These are phyloP conservation scores for Setipinna tenuifilis DNA, from an alignment of 2,797 vertebrate species.

Conservation along the genomic window DNA sequence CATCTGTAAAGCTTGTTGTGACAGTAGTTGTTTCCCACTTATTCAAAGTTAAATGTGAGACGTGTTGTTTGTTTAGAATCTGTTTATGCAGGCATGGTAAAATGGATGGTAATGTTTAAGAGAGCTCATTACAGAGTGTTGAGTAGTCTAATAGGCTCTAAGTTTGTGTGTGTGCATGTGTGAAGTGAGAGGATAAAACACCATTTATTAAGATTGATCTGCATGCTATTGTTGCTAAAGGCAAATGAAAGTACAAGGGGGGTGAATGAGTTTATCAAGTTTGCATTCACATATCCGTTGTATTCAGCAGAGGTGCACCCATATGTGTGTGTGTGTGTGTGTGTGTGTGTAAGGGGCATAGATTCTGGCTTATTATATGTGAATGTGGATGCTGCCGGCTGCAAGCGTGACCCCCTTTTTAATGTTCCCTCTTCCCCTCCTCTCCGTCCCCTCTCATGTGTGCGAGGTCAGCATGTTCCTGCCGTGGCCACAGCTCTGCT, in stretches of 20 bases:
- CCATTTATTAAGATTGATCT: background rate
- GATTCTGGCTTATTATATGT: background rate
- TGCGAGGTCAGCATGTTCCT: constrained; percentile 25
- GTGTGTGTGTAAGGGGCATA: background rate
- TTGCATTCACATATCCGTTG: background rate
- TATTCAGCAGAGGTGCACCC: background rate
- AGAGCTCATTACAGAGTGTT: background rate
- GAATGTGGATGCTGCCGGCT: background rate
- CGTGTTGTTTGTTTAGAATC: background rate
- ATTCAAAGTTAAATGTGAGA: background rate
- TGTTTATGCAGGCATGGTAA: background rate
- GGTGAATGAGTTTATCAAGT: background rate
- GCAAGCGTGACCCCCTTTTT: constrained; percentile 14
- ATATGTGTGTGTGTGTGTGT: background rate
- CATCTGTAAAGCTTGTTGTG: background rate
- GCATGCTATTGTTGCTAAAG: background rate
- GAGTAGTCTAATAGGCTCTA: background rate
- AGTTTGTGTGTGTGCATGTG: background rate
- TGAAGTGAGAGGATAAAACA: background rate
- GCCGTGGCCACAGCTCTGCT: background rate
- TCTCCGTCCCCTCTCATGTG: background rate
- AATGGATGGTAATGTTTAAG: background rate
- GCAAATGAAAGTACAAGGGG: background rate
- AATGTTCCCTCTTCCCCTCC: background rate
- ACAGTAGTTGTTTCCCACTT: background rate